Conservation (phyloP, 2,797 vertebrate genomes). For the Myiotriccus ornatus region DNA sequence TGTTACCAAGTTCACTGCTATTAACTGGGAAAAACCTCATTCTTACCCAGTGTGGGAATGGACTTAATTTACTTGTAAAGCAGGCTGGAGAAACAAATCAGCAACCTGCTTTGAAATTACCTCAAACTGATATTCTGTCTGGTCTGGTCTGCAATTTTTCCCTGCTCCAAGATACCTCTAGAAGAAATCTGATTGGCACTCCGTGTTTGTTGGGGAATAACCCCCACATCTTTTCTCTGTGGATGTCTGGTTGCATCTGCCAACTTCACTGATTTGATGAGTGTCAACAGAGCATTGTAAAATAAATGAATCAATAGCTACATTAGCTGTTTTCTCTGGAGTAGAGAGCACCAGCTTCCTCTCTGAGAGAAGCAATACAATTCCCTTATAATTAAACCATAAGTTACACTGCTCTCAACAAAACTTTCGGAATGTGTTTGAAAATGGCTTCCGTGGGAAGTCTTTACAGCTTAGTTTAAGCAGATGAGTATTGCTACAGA, state of each 20-base stretch:
- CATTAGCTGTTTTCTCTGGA: background rate
- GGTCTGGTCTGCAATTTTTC: background rate
- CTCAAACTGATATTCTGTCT: background rate
- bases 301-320: background rate
- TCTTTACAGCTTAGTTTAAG: slow-evolving; percentile 30
- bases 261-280: background rate
- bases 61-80: background rate
- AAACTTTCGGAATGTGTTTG: background rate
- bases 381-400: background rate
- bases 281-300: background rate
- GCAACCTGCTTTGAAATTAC: background rate
- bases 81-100: background rate
- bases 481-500: background rate
- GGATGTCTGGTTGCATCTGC: background rate
- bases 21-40: background rate
- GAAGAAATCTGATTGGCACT: background rate
- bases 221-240: background rate
- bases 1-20: background rate
- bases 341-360: background rate
- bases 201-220: background rate
- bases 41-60: background rate
- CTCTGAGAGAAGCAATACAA: background rate
- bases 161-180: background rate
- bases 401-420: background rate
- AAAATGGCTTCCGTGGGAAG: slow-evolving; percentile 14